These are phyloP conservation scores for Hermatobates lingyangjiaoensis DNA, from an alignment of 1,140 invertebrate genomes.

Conservation along the genomic window DNA sequence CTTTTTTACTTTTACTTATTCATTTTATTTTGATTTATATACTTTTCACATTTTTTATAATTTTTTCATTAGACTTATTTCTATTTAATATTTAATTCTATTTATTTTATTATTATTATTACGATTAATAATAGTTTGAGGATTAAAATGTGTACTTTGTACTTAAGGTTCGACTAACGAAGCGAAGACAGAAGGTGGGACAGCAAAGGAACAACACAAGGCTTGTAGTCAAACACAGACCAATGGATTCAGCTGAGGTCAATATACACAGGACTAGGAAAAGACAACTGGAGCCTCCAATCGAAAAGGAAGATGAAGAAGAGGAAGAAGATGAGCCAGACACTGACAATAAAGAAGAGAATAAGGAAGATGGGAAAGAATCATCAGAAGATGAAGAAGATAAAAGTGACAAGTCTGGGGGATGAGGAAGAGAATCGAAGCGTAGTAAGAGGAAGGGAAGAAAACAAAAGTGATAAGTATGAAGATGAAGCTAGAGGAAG, in stretches of 20 bases:
- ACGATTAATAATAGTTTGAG: neutral
- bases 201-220: constrained; percentile 54
- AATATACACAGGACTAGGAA: constrained; percentile 69
- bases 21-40: too few species aligned
- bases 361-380: constrained; percentile 7
- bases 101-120: neutral
- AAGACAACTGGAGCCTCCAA: constrained; percentile 67
- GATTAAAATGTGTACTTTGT: neutral
- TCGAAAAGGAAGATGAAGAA: constrained; percentile 55
- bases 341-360: constrained; percentile 9
- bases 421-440: constrained; percentile 8
- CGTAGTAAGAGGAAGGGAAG: constrained; percentile 4
- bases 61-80: too few species aligned
- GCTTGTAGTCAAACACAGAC: constrained; percentile 74
- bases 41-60: too few species aligned
- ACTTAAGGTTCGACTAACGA: constrained; percentile 65
- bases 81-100: neutral
- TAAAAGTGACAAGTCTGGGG: constrained; percentile 11
- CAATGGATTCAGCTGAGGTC: constrained; percentile 69
- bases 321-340: constrained; percentile 24
- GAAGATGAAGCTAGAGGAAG: constrained; percentile 4
- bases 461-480: neutral
- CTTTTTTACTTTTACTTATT: too few species aligned
- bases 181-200: constrained; percentile 59
- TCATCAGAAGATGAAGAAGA: constrained; percentile 11